Evolutionary conservation across 1,140 invertebrate species (phyloP).

Genomic region (Batillaria attramentaria): DNA sequence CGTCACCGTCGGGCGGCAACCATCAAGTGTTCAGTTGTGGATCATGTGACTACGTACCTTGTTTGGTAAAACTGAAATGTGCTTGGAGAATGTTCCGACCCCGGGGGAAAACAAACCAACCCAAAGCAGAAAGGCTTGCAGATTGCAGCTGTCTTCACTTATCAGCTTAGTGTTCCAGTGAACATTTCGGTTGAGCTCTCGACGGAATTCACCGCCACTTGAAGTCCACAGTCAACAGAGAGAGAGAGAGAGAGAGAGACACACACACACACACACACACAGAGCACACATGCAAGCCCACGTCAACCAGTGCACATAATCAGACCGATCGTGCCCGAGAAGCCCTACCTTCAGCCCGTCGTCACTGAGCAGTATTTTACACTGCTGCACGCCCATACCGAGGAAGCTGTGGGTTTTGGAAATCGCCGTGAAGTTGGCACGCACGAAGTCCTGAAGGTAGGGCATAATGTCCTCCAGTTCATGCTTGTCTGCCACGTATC

Average conservation of each 20-base stretch:
- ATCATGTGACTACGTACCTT: too few species aligned
- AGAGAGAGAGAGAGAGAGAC: background rate
- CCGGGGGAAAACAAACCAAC: too few species aligned
- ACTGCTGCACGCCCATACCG: constrained; percentile 12
- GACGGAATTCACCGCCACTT: background rate
- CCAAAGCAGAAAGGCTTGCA: too few species aligned
- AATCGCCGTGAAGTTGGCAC: constrained; percentile 34
- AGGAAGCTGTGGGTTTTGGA: constrained; percentile 38
- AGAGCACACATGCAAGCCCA: constrained; percentile 8
- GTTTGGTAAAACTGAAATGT: too few species aligned
- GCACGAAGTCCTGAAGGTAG: constrained; percentile 37
- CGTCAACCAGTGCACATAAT: background rate
- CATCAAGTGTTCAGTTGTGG: too few species aligned
- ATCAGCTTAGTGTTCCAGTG: background rate
- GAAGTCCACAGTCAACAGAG: background rate
- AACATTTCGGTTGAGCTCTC: background rate
- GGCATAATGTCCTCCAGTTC: constrained; percentile 42
- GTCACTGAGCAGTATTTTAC: constrained; percentile 35
- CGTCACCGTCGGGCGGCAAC: too few species aligned
- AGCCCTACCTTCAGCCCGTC: constrained; percentile 36
- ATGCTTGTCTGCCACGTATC: constrained; percentile 41
- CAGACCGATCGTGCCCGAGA: background rate
- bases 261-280: constrained; percentile 23
- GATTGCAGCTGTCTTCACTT: too few species aligned
- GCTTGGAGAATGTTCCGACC: too few species aligned